These are phyloP conservation scores for Rattus rattus DNA, from an alignment of 2,113 vertebrate species.

Conservation along the genomic window DNA sequence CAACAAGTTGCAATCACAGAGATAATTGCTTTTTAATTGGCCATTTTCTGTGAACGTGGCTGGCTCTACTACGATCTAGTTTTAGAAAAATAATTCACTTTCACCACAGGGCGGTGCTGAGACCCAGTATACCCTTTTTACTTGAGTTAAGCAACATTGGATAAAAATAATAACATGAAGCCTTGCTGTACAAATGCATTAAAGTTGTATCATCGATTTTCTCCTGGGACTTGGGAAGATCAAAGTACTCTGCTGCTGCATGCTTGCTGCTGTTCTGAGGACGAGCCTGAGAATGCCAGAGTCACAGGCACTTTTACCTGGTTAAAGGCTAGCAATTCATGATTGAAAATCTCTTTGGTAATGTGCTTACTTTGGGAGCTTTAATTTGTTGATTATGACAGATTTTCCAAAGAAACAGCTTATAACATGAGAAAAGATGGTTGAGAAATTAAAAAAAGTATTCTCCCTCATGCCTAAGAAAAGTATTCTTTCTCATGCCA, in stretches of 20 bases:
- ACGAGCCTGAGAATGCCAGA: conserved; percentile 80
- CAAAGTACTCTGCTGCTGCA: conserved; percentile 68
- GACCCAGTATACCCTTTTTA: conserved; percentile 67
- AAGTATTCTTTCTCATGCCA: conserved; percentile 75
- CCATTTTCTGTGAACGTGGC: conserved; percentile 37
- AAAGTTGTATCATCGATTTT: conserved; percentile 84
- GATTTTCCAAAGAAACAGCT: conserved; percentile 83
- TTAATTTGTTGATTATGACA: conserved; percentile 84
- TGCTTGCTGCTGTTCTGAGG: conserved; percentile 70
- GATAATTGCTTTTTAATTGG: conserved; percentile 70
- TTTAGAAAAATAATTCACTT: conserved; percentile 64
- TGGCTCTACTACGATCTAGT: conserved; percentile 18
- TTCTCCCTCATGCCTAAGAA: conserved; percentile 75
- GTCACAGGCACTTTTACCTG: conserved; percentile 77
- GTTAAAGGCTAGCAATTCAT: conserved; percentile 73
- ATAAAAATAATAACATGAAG: conserved; percentile 74
- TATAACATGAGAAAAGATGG: conserved; percentile 75
- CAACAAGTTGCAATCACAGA: conserved; percentile 61
- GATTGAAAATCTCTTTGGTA: conserved; percentile 83
- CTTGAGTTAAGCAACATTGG: conserved; percentile 72
- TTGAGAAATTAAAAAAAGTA: neutral
- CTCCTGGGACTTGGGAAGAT: conserved; percentile 76
- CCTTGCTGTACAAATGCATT: conserved; percentile 83
- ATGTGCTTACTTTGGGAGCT: conserved; percentile 80
- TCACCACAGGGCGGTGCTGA: conserved; percentile 72